Base-by-base conservation (phyloP, 2,113 vertebrate species). In the Labrus mixtus region DNA sequence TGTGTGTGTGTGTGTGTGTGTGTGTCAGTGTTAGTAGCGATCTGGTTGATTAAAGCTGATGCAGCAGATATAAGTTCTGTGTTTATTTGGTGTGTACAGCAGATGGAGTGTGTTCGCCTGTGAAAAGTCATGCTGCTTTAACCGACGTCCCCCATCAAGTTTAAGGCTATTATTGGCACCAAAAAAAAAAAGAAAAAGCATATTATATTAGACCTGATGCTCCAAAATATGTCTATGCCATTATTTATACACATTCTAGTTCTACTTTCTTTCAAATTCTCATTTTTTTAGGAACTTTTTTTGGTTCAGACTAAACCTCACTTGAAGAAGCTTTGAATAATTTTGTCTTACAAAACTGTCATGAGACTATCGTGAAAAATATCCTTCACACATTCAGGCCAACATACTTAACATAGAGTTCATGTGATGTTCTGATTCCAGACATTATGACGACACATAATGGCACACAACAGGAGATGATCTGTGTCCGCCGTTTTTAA, bases 51-150 rank as follows among this genome's bases (percentile, higher is more conserved):
- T 84, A 75, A 45, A 65, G 86, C 72, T 73, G 84, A 88, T 68
- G 63, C 84, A 86, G 84, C 84, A 89, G 77, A 73, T 89, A 87
- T 76, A 25, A 20, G 78, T 74, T 83, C 23, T 58, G 72, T 83
- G 74, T 83, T 83, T 83, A 76, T 90, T 75, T 80, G 54, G 71
- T 79, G 71, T 79, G 81, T 37, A 16, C 58, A 81, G 73, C 89
- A 90, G 87, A 87, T 91, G 87, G 74, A 60, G 72, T 19, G 12
- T 74, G 77, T 67, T 82, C 60, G 67, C 76, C 50, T 60, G 50
- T 79, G 60, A 68, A 66, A 76, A 54, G 37, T 69, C 72, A 70
- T 71, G 69, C 78, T 81, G 78, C 51, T 63, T 77, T 64, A 46
- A 41, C 70, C 48, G 54, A 56, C 36, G 16, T 61, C 37, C 23